phyloP scores from a whole-genome alignment of 2,888 invertebrate species.

The Nephrotoma guestfalica region DNA sequence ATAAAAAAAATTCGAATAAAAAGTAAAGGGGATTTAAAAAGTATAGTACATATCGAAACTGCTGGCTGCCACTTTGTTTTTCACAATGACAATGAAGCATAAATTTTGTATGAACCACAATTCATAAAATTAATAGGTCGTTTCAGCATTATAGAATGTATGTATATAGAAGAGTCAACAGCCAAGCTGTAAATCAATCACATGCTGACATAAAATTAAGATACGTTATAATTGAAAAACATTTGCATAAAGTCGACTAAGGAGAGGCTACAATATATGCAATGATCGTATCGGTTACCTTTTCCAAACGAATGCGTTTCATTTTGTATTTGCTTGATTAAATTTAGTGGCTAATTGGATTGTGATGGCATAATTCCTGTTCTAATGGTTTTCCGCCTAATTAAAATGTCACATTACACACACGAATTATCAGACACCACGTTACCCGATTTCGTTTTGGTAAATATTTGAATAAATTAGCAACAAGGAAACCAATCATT shows the following conservation, averaged over 20 bases:
- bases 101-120: not conserved
- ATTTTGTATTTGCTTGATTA: too few species aligned
- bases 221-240: not conserved
- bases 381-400: too few species aligned
- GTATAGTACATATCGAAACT: not conserved
- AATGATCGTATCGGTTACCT: too few species aligned
- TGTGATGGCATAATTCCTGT: too few species aligned
- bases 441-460: too few species aligned
- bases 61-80: not conserved
- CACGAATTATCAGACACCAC: too few species aligned
- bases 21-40: not conserved
- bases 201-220: not conserved
- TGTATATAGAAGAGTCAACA: not conserved
- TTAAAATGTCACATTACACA: too few species aligned
- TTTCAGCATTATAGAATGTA: not conserved
- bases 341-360: too few species aligned
- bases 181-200: not conserved
- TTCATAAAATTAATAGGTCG: not conserved
- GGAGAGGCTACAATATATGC: too few species aligned
- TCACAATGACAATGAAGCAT: not conserved
- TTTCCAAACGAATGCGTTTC: too few species aligned
- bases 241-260: not conserved
- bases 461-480: too few species aligned
- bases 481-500: too few species aligned
- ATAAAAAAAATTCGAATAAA: constrained; percentile 7